These are phyloP conservation scores for Gonatopus flavifemur DNA, from an alignment of 1,140 invertebrate species.

Conservation along the genomic window DNA sequence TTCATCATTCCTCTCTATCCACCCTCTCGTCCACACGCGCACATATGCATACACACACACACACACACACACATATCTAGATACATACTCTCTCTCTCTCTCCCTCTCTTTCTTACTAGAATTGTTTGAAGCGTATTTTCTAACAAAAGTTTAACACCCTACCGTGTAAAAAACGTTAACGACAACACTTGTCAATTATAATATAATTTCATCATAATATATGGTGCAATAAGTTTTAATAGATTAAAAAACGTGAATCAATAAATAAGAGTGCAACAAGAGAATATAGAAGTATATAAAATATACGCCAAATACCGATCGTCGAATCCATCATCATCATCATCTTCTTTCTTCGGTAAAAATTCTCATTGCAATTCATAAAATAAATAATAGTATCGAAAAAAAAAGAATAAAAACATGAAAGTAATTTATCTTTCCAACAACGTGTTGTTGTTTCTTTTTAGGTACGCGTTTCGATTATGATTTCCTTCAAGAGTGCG, in stretches of 20 bases:
- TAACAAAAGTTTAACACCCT: slow-evolving; percentile 50
- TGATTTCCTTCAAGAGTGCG: no score
- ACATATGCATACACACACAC: no score
- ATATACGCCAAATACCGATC: slow-evolving; percentile 24
- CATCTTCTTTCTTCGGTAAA: slow-evolving; percentile 14
- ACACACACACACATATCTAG: no score
- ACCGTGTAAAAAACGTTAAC: slow-evolving; percentile 45
- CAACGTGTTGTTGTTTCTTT: no score
- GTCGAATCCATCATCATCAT: no score
- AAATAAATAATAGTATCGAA: slow-evolving; percentile 41
- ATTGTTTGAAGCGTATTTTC: slow-evolving; percentile 50
- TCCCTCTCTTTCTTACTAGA: slow-evolving; percentile 48
- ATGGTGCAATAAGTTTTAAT: slow-evolving; percentile 47
- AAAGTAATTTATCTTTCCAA: no score
- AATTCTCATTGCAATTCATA: slow-evolving; percentile 23
- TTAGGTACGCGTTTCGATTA: no score
- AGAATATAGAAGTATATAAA: slow-evolving; percentile 45
- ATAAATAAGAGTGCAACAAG: slow-evolving; percentile 57
- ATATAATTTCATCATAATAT: no score
- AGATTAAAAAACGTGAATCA: slow-evolving; percentile 38
- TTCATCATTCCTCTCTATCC: no score
- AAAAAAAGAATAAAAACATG: no score
- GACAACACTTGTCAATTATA: slow-evolving; percentile 42
- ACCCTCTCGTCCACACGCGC: no score
- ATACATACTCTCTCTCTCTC: no score